These are phyloP conservation scores for Microcaecilia unicolor DNA, from an alignment of 2,797 vertebrate genomes.

Conservation along the genomic window DNA sequence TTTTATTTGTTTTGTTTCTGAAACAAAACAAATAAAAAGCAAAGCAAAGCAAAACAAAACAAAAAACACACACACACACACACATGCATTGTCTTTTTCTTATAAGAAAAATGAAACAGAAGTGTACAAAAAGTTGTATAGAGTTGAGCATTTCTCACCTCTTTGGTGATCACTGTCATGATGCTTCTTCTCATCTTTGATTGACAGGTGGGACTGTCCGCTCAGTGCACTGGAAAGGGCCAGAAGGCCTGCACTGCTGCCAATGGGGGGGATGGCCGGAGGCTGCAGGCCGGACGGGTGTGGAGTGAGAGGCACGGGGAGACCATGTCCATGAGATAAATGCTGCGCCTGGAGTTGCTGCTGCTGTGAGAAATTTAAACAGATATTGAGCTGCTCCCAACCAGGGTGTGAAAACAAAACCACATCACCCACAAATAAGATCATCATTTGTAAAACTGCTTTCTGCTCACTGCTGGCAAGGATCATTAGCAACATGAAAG, in stretches of 20 bases:
- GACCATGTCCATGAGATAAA: constrained; percentile 84
- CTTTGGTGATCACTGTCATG: constrained; percentile 84
- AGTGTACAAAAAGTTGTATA: no score
- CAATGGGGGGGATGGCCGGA: constrained; percentile 72
- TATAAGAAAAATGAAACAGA: neutral
- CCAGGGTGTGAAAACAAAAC: neutral
- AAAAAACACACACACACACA: constrained; percentile 1
- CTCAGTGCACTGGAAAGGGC: constrained; percentile 79
- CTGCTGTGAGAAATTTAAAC: constrained; percentile 74
- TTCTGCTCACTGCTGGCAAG: no score
- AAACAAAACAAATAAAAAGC: neutral
- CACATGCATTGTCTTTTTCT: no score
- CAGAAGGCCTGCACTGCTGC: constrained; percentile 77
- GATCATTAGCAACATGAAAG: no score
- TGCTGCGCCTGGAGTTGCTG: constrained; percentile 95
- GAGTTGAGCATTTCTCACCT: constrained; percentile 52
- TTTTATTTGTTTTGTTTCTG: no score
- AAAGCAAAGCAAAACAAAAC: no score
- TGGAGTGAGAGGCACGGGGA: constrained; percentile 80
- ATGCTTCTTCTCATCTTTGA: constrained; percentile 90
- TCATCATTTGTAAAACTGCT: no score
- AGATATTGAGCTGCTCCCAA: constrained; percentile 59
- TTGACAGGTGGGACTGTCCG: constrained; percentile 77
- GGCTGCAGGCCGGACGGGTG: constrained; percentile 84
- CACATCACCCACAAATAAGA: no score